These are phyloP conservation scores for Zosterops hypoxanthus DNA, from an alignment of 2,113 vertebrate genomes.

Conservation along the genomic window DNA sequence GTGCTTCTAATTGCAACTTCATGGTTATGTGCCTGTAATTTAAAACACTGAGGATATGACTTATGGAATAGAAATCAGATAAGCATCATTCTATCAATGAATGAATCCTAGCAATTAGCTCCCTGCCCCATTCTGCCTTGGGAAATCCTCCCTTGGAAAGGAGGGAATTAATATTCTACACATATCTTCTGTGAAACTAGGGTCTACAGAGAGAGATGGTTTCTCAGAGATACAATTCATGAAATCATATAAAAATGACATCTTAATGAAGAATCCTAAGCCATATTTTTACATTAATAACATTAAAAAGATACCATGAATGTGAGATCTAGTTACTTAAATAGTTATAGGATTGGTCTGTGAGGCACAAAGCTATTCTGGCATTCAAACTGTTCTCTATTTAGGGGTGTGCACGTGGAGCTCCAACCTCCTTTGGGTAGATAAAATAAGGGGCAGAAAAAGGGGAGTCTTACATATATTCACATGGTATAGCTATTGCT, in stretches of 20 bases:
- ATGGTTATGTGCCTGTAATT: conserved; percentile 39
- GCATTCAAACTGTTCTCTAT: background rate
- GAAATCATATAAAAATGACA: background rate
- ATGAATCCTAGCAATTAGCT: conserved; percentile 23
- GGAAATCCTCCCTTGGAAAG: conserved; percentile 14
- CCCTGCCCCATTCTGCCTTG: background rate
- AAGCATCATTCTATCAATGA: background rate
- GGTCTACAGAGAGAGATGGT: background rate
- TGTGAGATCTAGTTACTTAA: background rate
- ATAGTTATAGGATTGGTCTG: background rate
- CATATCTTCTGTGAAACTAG: background rate
- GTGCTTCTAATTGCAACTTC: conserved; percentile 27
- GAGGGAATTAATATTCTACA: conserved; percentile 21
- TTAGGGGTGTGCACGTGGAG: background rate
- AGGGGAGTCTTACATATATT: background rate
- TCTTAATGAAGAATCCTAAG: background rate
- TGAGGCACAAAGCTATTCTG: background rate
- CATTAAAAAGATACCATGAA: background rate
- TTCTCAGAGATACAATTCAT: background rate
- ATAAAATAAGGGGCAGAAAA: background rate
- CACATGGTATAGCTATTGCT: background rate
- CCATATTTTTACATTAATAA: background rate
- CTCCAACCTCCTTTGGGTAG: background rate
- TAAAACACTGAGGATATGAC: conserved; percentile 18
- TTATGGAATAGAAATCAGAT: conserved; percentile 3